Evolutionary conservation across 2,113 vertebrate genomes (phyloP), one percentile per base, ranked within the genome.

Genomic region (Catharus bicknelli): DNA sequence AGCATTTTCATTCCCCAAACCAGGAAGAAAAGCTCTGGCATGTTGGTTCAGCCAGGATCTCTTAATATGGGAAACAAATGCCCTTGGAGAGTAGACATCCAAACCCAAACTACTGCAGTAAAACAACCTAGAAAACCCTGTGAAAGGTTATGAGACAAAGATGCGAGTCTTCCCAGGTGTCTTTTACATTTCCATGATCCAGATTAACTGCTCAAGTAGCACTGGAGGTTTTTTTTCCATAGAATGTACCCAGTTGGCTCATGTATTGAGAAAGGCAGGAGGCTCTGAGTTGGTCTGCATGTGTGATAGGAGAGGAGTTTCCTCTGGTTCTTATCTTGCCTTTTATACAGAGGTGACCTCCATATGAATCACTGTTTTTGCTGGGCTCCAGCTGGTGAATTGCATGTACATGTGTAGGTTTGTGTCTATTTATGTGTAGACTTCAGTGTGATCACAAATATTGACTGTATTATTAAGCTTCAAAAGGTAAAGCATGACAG

Each of bases 351-450:
- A 48, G 10, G 5, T 73, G 18, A 38, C 5, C 3, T 69, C 25
- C 5, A 3, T 34, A 17, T 38, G 43, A 38, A 32, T 67, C 2
- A 2, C 15, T 6, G 4, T 69, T 73, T 27, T 53, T 2, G 0
- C 23, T 38, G 11, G 22, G 16, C 30, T 88, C 20, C 25, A 67
- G 3, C 2, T 69, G 23, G 15, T 40, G 48, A 68, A 80, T 42
- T 8, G 3, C 42, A 16, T 10, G 3, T 25, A 5, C 6, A 45
- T 34, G 4, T 67, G 6, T 36, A 54, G 22, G 20, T 82, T 21
- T 54, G 1, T 47, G 8, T 32, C 42, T 47, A 15, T 76, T 86
- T 55, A 32, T 6, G 4, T 27, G 21, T 51, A 43, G 18, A 7
- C 9, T 77, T 50, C 42, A 53, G 7, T 18, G 30, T 66, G 36